Evolutionary conservation across 1,140 invertebrate genomes (phyloP).

Genomic region (Zaprionus camerounensis): DNA sequence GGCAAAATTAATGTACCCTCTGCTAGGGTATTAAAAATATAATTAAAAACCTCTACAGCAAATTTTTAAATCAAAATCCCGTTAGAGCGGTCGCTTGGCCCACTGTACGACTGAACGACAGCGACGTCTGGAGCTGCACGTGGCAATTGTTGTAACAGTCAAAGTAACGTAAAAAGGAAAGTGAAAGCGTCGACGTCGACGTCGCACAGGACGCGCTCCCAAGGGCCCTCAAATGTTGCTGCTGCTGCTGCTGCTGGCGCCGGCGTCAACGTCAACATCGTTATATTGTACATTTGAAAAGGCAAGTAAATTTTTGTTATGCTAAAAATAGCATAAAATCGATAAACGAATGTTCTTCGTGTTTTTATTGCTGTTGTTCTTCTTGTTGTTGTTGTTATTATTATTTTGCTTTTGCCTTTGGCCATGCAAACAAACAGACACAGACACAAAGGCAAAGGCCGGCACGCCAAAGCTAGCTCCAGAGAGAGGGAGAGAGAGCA

Average conservation of each 20-base stretch:
- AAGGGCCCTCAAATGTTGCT: constrained; percentile 14
- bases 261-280: constrained; percentile 18
- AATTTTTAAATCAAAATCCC: too few relatives aligned
- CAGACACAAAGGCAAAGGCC: constrained; percentile 18
- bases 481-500: constrained; percentile 12
- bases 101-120: too few relatives aligned
- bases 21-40: too few relatives aligned
- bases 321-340: constrained; percentile 84
- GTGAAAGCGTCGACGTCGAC: neutral
- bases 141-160: constrained; percentile 28
- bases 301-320: constrained; percentile 72
- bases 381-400: constrained; percentile 6
- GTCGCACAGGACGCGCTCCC: constrained; percentile 5
- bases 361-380: constrained; percentile 28
- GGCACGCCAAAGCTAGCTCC: constrained; percentile 32
- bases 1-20: too few relatives aligned
- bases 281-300: constrained; percentile 71
- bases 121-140: constrained; percentile 23
- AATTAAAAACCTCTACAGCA: too few relatives aligned
- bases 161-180: constrained; percentile 9
- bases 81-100: too few relatives aligned
- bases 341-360: constrained; percentile 78
- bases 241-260: constrained; percentile 1
- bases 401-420: constrained; percentile 58
- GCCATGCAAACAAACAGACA: constrained; percentile 57